phyloP scores from a whole-genome alignment of 2,797 vertebrate species.

The Arremon brunneinucha region DNA sequence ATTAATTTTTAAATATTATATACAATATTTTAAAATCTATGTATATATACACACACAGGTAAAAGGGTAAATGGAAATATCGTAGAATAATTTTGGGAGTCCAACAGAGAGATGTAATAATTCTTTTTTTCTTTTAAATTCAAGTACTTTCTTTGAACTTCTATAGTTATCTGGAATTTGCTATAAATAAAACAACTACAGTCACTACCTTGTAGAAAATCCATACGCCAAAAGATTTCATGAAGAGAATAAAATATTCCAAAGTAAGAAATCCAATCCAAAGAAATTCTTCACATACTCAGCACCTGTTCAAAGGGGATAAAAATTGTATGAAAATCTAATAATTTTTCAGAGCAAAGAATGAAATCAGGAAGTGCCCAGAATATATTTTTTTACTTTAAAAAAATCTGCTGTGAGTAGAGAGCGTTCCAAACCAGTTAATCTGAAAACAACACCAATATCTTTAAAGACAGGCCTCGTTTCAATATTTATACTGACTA shows the following conservation, averaged over 20 bases:
- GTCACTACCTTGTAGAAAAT: not conserved
- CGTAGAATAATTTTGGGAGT: rapidly evolving
- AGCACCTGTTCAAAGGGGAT: not conserved
- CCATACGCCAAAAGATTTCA: not conserved
- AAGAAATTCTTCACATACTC: not conserved
- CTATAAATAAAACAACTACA: not conserved
- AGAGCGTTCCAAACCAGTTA: not conserved
- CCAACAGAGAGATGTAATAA: not conserved
- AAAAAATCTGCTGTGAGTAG: not conserved
- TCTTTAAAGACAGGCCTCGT: not conserved
- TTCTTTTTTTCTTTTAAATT: not conserved
- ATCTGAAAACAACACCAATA: not conserved
- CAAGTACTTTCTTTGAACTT: not conserved
- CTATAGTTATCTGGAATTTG: not conserved
- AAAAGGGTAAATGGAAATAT: not conserved
- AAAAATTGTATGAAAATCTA: not conserved
- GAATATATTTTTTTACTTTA: not conserved
- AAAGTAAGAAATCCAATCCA: not conserved
- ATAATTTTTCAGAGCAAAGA: not conserved
- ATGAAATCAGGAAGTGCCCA: not conserved
- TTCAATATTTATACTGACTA: not conserved
- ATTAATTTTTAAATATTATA: not conserved
- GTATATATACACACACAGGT: rapidly evolving
- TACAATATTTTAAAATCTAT: not conserved
- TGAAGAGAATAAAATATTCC: not conserved